These are phyloP conservation scores for Morpho helenor DNA, from an alignment of 2,888 invertebrate species.

Conservation along the genomic window DNA sequence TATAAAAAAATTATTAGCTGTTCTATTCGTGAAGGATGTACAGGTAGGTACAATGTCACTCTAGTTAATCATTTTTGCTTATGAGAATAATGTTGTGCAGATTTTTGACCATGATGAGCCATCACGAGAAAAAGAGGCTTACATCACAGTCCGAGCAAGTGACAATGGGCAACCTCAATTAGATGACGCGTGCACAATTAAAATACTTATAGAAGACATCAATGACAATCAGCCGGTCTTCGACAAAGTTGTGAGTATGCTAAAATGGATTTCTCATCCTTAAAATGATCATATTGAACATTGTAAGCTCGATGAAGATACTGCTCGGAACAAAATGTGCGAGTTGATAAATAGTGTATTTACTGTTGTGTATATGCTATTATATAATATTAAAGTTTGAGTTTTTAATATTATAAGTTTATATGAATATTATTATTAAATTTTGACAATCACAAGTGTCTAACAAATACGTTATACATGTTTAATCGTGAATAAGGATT, in stretches of 20 bases:
- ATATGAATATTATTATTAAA: too few relatives aligned
- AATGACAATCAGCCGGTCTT: conserved; percentile 94
- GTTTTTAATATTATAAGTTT: too few relatives aligned
- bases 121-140: conserved; percentile 88
- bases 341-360: neutral
- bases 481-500: too few relatives aligned
- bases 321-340: conserved; percentile 16
- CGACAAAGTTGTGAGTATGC: conserved; percentile 86
- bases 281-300: conserved; percentile 6
- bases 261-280: neutral
- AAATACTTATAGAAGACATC: conserved; percentile 92
- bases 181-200: conserved; percentile 96
- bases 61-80: conserved; percentile 6
- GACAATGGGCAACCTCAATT: conserved; percentile 95
- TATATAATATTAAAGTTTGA: too few relatives aligned
- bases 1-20: neutral
- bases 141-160: conserved; percentile 93
- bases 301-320: conserved; percentile 17
- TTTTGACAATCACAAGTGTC: conserved; percentile 1
- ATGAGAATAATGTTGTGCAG: conserved; percentile 48
- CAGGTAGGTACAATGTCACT: conserved; percentile 24
- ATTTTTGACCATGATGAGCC: conserved; percentile 95
- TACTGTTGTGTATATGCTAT: too few relatives aligned
- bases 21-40: conserved; percentile 14
- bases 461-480: conserved; percentile 1